Percentiles rank a stretch among this genome's conserved stretches.
These are phyloP conservation scores for Megaptera novaeangliae DNA, from an alignment of 2,113 vertebrate species.

Conservation along the genomic window DNA sequence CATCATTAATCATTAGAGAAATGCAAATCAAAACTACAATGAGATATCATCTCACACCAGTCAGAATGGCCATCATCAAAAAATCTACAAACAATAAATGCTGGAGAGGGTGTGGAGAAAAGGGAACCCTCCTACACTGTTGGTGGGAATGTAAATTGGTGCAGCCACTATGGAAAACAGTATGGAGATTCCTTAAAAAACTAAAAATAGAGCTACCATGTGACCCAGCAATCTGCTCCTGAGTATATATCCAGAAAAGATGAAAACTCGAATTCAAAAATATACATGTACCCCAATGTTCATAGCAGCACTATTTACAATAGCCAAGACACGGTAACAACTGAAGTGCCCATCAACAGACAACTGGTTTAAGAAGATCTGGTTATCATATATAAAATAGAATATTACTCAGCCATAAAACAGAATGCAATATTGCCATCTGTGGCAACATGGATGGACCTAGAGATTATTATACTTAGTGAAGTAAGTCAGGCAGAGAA, in stretches of 20 bases:
- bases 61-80: not conserved
- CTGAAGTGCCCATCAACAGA: not conserved
- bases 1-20: not conserved
- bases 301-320: not conserved
- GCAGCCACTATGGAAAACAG: not conserved
- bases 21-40: not conserved
- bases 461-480: not conserved
- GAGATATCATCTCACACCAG: not conserved
- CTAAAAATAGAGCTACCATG: not conserved
- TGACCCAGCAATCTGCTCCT: not conserved
- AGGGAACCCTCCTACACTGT: not conserved
- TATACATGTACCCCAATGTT: not conserved
- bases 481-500: not conserved
- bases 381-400: too few relatives aligned
- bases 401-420: not conserved
- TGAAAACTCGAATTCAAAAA: not conserved
- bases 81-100: not conserved
- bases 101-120: not conserved
- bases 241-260: not conserved
- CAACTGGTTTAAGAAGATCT: not conserved
- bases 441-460: not conserved
- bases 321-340: not conserved
- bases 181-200: not conserved
- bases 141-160: not conserved
- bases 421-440: not conserved